Base-by-base conservation (phyloP, 2,797 vertebrate genomes). In the Bryconaethiops microstoma region DNA sequence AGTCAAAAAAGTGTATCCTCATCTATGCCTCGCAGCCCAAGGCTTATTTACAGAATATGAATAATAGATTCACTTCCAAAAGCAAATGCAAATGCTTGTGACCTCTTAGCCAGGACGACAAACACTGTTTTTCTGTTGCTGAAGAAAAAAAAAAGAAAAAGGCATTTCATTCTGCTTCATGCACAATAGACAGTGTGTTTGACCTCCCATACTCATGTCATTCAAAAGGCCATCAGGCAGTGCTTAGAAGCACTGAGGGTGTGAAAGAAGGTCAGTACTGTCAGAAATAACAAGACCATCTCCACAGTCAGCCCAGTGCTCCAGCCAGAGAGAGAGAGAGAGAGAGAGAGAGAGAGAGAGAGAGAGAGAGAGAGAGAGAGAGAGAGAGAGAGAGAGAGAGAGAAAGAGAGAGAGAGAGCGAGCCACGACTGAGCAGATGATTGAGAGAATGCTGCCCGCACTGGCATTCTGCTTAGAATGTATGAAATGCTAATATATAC, bases 161-260 rank as follows among this genome's bases (percentile, higher is more conserved):
- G 9, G 13, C 54, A 62, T 57, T 80, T 77, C 74, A 72, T 77
- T 54, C 78, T 55, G 62, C 35, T 68, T 52, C 52, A 72, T 40
- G 68, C 54, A 83, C 74, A 76, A 74, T 84, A 73, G 45, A 68
- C 68, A 74, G 74, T 73, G 64, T 45, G 67, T 83, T 59, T 75
- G 72, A 79, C 81, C 77, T 72, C 21, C 63, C 48, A 25, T 68
- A 70, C 76, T 69, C 45, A 48, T 73, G 74, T 79, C 73, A 79
- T 72, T 79, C 40, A 83, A 80, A 79, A 79, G 65, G 50, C 59
- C 77, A 80, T 78, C 77, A 65, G 67, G 17, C 67, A 71, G 55
- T 65, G 76, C 67, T 76, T 76, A 71, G 59, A 54, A 74, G 63
- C 60, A 65, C 23, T 45, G 60, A 67, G 74, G 50, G 76, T 59